Base-by-base conservation (phyloP, 1,140 invertebrate species). In the Solenopsis invicta region DNA sequence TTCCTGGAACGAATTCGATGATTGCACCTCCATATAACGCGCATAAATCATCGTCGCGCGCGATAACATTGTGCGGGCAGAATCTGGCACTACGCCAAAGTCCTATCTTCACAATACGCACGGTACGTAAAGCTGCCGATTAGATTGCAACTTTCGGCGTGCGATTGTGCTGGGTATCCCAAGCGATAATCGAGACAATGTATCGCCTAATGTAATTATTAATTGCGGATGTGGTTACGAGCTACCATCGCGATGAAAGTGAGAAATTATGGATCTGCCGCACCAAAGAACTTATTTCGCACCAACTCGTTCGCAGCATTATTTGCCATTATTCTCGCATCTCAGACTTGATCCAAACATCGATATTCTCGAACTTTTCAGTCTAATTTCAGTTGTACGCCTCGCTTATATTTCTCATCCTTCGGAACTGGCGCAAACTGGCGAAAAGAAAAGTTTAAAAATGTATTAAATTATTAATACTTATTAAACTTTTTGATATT, bases 11-110 rank as follows among this genome's bases (percentile, higher is more conserved):
- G 48, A 37, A 80, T 71, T 66, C n/a, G 69, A 82, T 16, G 80
- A 82, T 82, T 59, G 52, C 41, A 52, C 62, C 48, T 54, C n/a
- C n/a, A 82, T 18, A 21, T 72, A 72, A 82, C 67, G 4, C 16
- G 41, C 56, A 74, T 84, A 74, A 84, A 75, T 84, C 80, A 61
- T 84, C 69, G 54, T 72, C 21, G n/a, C 18, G 37, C 18, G 41
- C 41, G 80, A 74, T 84, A 84, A 50, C 41, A 84, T 75, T 69
- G 69, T 50, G 54, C 69, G 69, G 54, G 41, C 29, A 61, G 69
- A 24, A 48, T 84, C 54, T 84, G 80, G 80, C 80, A 5, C 45
- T 21, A 18, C 9, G 69, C 80, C 80, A 84, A n/a, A 37, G 1
- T 75, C n/a, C 56, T 75, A 61, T 75, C 41, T 61, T 84, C 41